Base-by-base conservation (phyloP, 2,797 vertebrate genomes). In the Falco biarmicus region DNA sequence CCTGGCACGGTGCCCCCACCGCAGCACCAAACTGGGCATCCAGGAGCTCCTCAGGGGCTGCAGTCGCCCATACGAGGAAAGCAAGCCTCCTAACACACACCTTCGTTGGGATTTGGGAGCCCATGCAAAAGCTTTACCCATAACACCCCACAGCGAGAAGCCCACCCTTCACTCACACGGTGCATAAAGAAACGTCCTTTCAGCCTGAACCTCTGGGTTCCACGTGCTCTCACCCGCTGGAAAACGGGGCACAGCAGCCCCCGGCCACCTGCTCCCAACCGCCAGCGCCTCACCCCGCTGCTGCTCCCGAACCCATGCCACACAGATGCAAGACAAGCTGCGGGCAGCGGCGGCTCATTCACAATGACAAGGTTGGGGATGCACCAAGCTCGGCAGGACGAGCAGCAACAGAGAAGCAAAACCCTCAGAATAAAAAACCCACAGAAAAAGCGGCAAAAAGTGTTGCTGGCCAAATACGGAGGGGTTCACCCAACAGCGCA, bases 121-220 rank as follows among this genome's bases (percentile, higher is more conserved):
- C 29, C 51, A 29, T 1, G 14, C 47, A 32, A 5, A 77, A 4
- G 10, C 19, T 77, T 29, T 8, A 68, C 47, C 43, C 28, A 0
- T 22, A 47, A 25, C 0, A 0, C 56, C 43, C 63, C 28, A 19
- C 39, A 63, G n/a, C 63, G 54, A 76, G 41, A 81, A 71, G 34
- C 6, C 8, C 29, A 32, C 10, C 60, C 34, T 56, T 77, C 50
- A 5, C 21, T 73, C 5, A 0, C 5, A 3, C 0, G 2, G 41
- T 11, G 28, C 28, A 15, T 20, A 24, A 80, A 68, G 18, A 17
- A 45, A n/a, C 10, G 15, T 28, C 41, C 34, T 19, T 53, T 21
- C 61, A 84, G 43, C 37, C 65, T 32, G 22, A 84, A 24, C 21
- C 37, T 70, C 61, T 57, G 22, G 21, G 10, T 8, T 17, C 11